These are phyloP conservation scores for Trachemys scripta DNA, from an alignment of 2,113 vertebrate species.

Conservation along the genomic window DNA sequence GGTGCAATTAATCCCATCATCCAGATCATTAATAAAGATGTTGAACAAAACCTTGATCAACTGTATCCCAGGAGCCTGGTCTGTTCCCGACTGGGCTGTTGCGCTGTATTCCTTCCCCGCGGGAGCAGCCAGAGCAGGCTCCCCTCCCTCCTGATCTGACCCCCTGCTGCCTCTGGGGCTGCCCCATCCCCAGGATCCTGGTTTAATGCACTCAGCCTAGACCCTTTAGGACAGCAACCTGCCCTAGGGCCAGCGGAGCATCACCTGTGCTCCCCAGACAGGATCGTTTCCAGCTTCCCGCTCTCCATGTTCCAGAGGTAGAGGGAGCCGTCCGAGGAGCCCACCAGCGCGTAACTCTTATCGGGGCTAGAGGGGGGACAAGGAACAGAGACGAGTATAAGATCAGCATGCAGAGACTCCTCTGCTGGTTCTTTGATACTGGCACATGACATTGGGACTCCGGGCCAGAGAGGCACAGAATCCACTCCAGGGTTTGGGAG, in stretches of 20 bases:
- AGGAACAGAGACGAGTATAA: not conserved
- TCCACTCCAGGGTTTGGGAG: not conserved
- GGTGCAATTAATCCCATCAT: too few relatives aligned
- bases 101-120: not conserved
- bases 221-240: not conserved
- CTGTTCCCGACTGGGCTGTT: not conserved
- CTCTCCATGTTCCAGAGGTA: slow-evolving; percentile 87
- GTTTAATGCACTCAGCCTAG: not conserved
- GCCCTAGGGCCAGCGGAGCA: not conserved
- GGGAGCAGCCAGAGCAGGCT: too few relatives aligned
- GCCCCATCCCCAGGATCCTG: too few relatives aligned
- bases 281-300: slow-evolving; percentile 80
- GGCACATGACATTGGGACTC: not conserved
- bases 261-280: slow-evolving; percentile 86
- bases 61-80: not conserved
- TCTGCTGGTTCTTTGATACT: not conserved
- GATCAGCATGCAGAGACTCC: not conserved
- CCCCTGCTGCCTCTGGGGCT: not conserved
- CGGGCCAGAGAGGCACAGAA: not conserved
- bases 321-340: slow-evolving; percentile 86
- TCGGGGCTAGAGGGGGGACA: slow-evolving; percentile 81
- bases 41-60: not conserved
- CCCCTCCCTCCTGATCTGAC: not conserved
- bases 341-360: slow-evolving; percentile 81
- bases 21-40: too few relatives aligned